Evolutionary conservation across 2,888 invertebrate genomes (phyloP).

Genomic region (Acanthosepion esculentum): DNA sequence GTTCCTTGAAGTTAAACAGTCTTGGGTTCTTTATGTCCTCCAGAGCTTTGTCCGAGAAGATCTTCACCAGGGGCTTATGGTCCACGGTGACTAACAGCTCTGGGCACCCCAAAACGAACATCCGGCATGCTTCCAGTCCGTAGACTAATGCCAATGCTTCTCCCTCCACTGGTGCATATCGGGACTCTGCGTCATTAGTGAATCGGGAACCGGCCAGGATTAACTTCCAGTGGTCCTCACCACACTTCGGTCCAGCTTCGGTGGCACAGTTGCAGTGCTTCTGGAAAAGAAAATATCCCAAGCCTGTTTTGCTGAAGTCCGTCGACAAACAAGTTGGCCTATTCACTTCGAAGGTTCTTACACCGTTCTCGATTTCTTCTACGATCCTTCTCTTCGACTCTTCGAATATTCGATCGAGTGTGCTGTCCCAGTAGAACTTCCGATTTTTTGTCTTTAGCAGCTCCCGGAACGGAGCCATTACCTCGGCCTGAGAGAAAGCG

Average conservation of each 20-base stretch:
- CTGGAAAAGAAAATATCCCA: not conserved
- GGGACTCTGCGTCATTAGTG: too few species aligned
- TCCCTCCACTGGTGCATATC: too few species aligned
- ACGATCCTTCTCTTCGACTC: not conserved
- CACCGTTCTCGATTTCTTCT: constrained; percentile 74
- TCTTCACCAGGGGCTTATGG: too few species aligned
- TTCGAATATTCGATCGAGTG: not conserved
- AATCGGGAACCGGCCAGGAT: not conserved
- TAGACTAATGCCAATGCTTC: too few species aligned
- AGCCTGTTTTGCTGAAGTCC: not conserved
- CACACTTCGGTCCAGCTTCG: not conserved
- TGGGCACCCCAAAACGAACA: not conserved
- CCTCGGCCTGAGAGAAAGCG: too few species aligned
- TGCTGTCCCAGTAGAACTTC: not conserved
- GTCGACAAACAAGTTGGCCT: not conserved
- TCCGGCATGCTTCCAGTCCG: too few species aligned
- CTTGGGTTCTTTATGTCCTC: too few species aligned
- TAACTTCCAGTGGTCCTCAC: not conserved
- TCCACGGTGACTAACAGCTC: too few species aligned
- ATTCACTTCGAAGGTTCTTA: not conserved
- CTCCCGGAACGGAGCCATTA: too few species aligned
- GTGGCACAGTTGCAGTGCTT: not conserved
- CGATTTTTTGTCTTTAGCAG: too few species aligned
- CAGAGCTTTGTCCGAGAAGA: too few species aligned
- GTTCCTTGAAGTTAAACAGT: too few species aligned